A percentile compares a stretch with the other conserved stretches of the same genome.
These are phyloP conservation scores for Chymomyza caudatula DNA, from an alignment of 2,888 invertebrate genomes.

Conservation along the genomic window DNA sequence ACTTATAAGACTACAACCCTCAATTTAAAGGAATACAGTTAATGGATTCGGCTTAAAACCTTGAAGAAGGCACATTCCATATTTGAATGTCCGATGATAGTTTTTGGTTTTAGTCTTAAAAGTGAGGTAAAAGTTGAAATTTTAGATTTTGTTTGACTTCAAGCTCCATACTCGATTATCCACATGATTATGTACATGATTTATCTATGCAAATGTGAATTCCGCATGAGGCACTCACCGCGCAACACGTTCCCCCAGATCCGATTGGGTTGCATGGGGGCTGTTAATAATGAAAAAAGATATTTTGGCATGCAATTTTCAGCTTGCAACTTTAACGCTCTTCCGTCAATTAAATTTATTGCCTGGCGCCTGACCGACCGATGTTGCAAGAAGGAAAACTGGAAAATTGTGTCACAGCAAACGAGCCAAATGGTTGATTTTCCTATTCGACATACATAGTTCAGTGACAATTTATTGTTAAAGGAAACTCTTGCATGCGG, in stretches of 20 bases:
- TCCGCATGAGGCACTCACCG: neutral
- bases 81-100: no score
- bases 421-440: neutral
- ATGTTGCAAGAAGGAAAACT: neutral
- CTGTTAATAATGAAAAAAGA: no score
- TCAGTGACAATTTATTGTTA: constrained; percentile 65
- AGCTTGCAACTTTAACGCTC: constrained; percentile 57
- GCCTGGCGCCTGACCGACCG: neutral
- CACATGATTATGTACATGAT: no score
- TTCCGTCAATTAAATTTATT: constrained; percentile 65
- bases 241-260: neutral
- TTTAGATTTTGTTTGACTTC: neutral
- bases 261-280: neutral
- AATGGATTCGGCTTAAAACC: no score
- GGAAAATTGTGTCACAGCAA: constrained; percentile 62
- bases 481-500: constrained; percentile 48
- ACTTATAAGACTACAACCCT: no score
- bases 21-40: no score
- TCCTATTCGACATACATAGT: constrained; percentile 54
- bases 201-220: neutral
- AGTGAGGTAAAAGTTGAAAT: neutral
- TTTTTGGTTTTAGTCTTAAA: no score
- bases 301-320: constrained; percentile 26
- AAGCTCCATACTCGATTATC: no score
- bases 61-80: no score